Percentiles rank a stretch among this genome's conserved stretches.
Evolutionary conservation across 2,797 vertebrate genomes (phyloP).

Genomic region (Philypnodon macrostomus): DNA sequence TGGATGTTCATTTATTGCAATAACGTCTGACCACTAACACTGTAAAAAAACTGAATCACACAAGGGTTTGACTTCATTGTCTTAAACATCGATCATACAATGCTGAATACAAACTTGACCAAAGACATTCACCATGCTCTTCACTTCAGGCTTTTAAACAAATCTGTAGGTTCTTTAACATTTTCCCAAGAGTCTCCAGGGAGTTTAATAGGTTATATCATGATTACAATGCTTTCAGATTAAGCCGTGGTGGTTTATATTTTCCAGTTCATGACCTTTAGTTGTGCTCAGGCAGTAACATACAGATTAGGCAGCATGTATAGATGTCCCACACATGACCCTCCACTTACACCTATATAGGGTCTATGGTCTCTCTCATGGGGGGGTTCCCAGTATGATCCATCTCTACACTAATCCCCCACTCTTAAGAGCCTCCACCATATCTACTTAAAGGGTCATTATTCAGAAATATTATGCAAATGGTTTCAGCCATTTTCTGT

Average conservation of each 20-base stretch:
- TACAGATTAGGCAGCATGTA: conserved; percentile 18
- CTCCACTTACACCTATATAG: conserved; percentile 31
- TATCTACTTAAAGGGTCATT: conserved; percentile 61
- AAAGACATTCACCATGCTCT: no score
- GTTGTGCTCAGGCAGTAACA: conserved; percentile 13
- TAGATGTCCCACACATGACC: conserved; percentile 15
- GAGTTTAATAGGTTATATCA: conserved; percentile 7
- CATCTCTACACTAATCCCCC: conserved; percentile 48
- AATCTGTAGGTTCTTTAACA: neutral
- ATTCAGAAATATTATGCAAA: conserved; percentile 63
- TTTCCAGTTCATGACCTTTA: conserved; percentile 31
- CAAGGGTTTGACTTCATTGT: no score
- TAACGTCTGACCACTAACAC: no score
- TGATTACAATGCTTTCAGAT: conserved; percentile 3
- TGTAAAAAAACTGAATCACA: no score
- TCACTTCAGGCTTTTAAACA: neutral
- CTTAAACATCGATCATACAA: no score
- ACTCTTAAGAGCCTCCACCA: conserved; percentile 46
- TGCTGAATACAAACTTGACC: no score
- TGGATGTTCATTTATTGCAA: no score
- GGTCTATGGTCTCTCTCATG: conserved; percentile 24
- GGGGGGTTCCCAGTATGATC: conserved; percentile 34
- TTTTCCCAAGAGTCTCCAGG: neutral
- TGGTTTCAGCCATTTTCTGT: conserved; percentile 52
- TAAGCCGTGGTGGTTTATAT: conserved; percentile 19